Percentiles rank a stretch among this genome's conserved stretches.
phyloP scores from a whole-genome alignment of 1,140 invertebrate species.

The Ctenoplectra terminalis region DNA sequence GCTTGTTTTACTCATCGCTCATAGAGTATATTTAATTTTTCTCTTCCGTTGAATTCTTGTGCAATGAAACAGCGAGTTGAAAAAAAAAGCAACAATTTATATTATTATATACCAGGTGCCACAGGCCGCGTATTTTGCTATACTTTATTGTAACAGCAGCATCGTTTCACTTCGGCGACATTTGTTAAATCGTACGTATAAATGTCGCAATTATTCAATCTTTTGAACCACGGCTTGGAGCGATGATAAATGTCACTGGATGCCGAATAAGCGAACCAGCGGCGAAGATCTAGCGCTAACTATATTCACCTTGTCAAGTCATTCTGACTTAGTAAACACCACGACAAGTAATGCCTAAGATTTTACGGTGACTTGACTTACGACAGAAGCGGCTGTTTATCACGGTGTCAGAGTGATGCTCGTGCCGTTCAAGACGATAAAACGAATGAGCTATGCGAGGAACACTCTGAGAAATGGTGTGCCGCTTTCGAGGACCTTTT shows the following conservation, averaged over 20 bases:
- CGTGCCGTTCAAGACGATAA: conserved; percentile 65
- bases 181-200: conserved; percentile 29
- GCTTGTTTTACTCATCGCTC: too few species aligned
- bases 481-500: conserved; percentile 64
- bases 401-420: conserved; percentile 65
- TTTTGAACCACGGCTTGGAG: neutral
- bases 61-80: too few species aligned
- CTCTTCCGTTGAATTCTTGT: too few species aligned
- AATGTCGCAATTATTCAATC: conserved; percentile 39
- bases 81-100: too few species aligned
- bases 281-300: conserved; percentile 59
- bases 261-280: conserved; percentile 38
- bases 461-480: conserved; percentile 67
- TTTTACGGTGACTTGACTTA: conserved; percentile 70
- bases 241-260: conserved; percentile 49
- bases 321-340: conserved; percentile 56
- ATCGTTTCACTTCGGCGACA: neutral
- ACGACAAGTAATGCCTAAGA: conserved; percentile 61
- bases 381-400: conserved; percentile 69
- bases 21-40: too few species aligned
- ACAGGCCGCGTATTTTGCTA: neutral
- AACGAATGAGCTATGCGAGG: conserved; percentile 70
- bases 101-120: neutral
- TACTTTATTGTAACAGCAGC: neutral
- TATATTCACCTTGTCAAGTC: conserved; percentile 62